Evolutionary conservation across 2,797 vertebrate genomes (phyloP), one percentile per base, ranked within the genome.

Genomic region (Thunnus albacares): DNA sequence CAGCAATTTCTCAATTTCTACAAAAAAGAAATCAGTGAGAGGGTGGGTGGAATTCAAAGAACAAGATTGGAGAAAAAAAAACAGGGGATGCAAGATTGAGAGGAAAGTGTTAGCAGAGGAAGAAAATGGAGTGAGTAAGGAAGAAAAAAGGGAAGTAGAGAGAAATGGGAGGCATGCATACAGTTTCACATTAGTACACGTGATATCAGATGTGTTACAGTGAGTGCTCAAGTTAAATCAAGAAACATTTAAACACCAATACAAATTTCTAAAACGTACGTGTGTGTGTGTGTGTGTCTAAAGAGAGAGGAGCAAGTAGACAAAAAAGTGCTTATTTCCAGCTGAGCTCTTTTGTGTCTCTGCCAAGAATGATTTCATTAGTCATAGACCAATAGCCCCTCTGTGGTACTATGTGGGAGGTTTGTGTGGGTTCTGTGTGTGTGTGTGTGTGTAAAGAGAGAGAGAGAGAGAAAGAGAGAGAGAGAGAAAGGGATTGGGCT

Each of bases 341-440:
- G 64, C 78, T 78, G 65, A 79, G 79, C 65, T 82, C 47, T 62
- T 81, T 70, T 69, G 64, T 62, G 33, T 80, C 65, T 70, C 38
- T 72, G 70, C 69, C 64, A 78, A 82, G 60, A 80, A 79, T 45
- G 53, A 83, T 82, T 84, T 83, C 75, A 89, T 90, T 84, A 85
- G 87, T 81, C 84, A 87, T 57, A 82, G 53, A 83, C 67, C 26
- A 66, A 65, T 52, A 73, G 28, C 28, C 41, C 38, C 68, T 67
- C 24, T 56, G 57, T 76, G 74, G 60, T 33, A 45, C 22, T 56
- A 70, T 47, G 87, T 85, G 75, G 85, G 91, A 72, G 77, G 83
- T 68, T 71, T 79, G 66, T 75, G 80, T 79, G 61, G 73, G 61
- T 53, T 75, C 43, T 60, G 51, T 71, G 57, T 43, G 28, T 49